A percentile compares a stretch with the other conserved stretches of the same genome.
These are phyloP conservation scores for Discoglossus pictus DNA, from an alignment of 2,797 vertebrate species.

Conservation along the genomic window DNA sequence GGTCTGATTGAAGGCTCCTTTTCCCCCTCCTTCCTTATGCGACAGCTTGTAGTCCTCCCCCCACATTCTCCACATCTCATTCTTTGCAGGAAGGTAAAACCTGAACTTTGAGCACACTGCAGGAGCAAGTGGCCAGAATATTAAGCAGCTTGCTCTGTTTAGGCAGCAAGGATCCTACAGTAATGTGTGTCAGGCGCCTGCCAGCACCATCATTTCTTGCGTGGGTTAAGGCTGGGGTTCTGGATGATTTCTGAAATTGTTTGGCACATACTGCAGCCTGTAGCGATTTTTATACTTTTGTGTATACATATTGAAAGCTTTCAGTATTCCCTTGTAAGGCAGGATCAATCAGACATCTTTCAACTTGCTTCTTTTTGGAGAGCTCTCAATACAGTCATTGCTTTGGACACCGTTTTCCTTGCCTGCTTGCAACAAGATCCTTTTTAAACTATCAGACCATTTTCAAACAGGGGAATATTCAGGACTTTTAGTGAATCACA, in stretches of 20 bases:
- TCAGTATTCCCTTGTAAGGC: slow-evolving; percentile 32
- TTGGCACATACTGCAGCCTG: neutral
- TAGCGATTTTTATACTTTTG: slow-evolving; percentile 8
- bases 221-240: neutral
- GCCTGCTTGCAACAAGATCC: neutral
- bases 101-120: slow-evolving; percentile 34
- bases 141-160: slow-evolving; percentile 38
- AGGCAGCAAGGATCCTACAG: slow-evolving; percentile 32
- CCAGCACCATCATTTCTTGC: slow-evolving; percentile 1
- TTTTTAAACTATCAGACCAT: slow-evolving; percentile 1
- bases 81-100: slow-evolving; percentile 36
- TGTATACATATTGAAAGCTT: slow-evolving; percentile 13
- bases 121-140: slow-evolving; percentile 43
- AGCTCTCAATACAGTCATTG: slow-evolving; percentile 8
- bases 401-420: neutral
- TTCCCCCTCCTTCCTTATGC: slow-evolving; percentile 16
- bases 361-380: slow-evolving; percentile 9
- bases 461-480: too few species aligned
- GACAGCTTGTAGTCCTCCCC: slow-evolving; percentile 53
- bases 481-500: too few species aligned
- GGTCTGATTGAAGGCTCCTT: slow-evolving; percentile 6
- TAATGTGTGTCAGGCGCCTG: slow-evolving; percentile 22
- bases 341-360: neutral
- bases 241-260: neutral
- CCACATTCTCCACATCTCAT: slow-evolving; percentile 48